These are phyloP conservation scores for Dicyrtomina minuta DNA, from an alignment of 2,888 invertebrate species.

Conservation along the genomic window DNA sequence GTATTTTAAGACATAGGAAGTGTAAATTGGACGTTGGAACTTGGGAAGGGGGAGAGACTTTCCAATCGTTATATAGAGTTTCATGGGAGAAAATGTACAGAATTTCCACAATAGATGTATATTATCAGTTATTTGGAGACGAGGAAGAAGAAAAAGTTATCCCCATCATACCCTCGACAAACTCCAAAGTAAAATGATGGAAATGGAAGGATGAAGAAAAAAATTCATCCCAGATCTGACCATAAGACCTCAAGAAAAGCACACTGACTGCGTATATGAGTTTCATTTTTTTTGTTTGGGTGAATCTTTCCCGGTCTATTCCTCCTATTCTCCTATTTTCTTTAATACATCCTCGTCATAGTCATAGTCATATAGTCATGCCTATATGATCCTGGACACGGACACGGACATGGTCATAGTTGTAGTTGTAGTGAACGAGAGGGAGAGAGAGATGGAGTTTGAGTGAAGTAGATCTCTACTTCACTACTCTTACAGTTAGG, in stretches of 20 bases:
- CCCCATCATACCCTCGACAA: slow-evolving; percentile 33
- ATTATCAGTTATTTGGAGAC: too few species aligned
- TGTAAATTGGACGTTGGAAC: slow-evolving; percentile 18
- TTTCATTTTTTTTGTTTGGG: slow-evolving; percentile 12
- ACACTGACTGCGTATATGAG: neutral
- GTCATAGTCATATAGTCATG: too few species aligned
- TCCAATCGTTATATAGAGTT: too few species aligned
- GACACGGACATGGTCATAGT: too few species aligned
- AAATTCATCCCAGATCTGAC: too few species aligned
- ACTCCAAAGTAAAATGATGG: slow-evolving; percentile 28
- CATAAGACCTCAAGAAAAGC: too few species aligned
- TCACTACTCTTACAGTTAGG: too few species aligned
- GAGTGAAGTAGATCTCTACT: too few species aligned
- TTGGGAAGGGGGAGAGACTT: slow-evolving; percentile 11
- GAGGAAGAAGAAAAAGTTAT: slow-evolving; percentile 27
- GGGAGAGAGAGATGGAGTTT: neutral
- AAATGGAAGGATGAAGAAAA: slow-evolving; percentile 17
- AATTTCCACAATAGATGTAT: too few species aligned
- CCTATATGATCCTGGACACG: too few species aligned
- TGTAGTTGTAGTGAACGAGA: too few species aligned
- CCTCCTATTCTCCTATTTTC: neutral
- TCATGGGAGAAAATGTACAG: neutral
- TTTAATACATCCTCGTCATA: slow-evolving; percentile 2
- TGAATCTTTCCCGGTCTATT: neutral
- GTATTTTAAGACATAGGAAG: neutral